These are phyloP conservation scores for Mizuhopecten yessoensis DNA, from an alignment of 1,140 invertebrate genomes.

Conservation along the genomic window DNA sequence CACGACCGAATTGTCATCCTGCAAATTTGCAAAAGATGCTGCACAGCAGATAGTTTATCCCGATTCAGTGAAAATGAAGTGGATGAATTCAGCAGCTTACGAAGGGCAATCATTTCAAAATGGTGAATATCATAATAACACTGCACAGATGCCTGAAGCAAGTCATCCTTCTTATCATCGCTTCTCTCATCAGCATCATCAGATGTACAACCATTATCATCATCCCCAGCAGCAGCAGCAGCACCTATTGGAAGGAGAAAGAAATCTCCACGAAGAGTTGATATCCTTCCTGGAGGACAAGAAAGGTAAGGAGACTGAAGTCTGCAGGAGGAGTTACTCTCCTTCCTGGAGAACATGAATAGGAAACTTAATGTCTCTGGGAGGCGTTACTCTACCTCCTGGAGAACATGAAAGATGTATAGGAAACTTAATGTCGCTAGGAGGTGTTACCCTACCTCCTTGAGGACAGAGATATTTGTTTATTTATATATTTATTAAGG, in stretches of 20 bases:
- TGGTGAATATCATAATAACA: constrained; percentile 21
- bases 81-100: constrained; percentile 22
- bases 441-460: too few species aligned
- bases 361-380: too few species aligned
- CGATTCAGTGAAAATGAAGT: neutral
- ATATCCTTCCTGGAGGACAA: neutral
- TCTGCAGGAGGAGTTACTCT: too few species aligned
- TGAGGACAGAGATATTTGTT: too few species aligned
- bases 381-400: too few species aligned
- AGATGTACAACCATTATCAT: constrained; percentile 28
- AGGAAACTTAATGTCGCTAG: too few species aligned
- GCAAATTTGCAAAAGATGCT: constrained; percentile 38
- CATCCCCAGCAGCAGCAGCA: neutral
- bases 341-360: too few species aligned
- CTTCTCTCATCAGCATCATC: neutral
- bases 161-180: constrained; percentile 14
- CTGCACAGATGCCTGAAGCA: constrained; percentile 22
- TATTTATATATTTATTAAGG: too few species aligned
- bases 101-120: constrained; percentile 6
- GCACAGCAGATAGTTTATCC: neutral
- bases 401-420: too few species aligned
- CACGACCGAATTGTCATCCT: constrained; percentile 17
- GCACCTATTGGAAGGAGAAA: neutral
- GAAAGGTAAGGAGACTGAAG: neutral
- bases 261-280: neutral